phyloP scores from a whole-genome alignment of 2,113 vertebrate species.

The Gobio gobio region DNA sequence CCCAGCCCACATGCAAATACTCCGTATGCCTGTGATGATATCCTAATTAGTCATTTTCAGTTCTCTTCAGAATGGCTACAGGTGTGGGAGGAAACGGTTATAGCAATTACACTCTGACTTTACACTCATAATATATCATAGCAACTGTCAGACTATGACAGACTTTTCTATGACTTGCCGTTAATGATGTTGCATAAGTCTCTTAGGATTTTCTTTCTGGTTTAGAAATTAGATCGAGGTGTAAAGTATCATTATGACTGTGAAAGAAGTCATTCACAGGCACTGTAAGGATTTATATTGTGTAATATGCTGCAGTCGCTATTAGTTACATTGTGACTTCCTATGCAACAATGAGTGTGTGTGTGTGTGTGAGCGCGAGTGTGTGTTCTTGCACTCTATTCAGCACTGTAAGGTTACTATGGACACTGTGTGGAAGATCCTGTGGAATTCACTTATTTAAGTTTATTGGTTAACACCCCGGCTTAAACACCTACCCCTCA shows the following conservation, averaged over 20 bases:
- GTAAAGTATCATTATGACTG: slow-evolving; percentile 31
- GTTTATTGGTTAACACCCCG: slow-evolving; percentile 71
- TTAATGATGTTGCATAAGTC: neutral
- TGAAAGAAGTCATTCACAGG: slow-evolving; percentile 10
- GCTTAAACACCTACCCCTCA: slow-evolving; percentile 23
- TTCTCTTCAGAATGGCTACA: slow-evolving; percentile 1
- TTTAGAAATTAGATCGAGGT: slow-evolving; percentile 18
- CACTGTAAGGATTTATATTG: slow-evolving; percentile 28
- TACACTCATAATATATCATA: slow-evolving; percentile 4
- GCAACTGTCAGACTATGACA: slow-evolving; percentile 13
- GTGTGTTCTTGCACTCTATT: slow-evolving; percentile 39
- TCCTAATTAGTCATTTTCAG: slow-evolving; percentile 18
- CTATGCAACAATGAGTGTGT: slow-evolving; percentile 17
- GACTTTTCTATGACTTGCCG: neutral
- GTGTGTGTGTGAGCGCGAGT: slow-evolving; percentile 16
- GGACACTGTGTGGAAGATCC: slow-evolving; percentile 66
- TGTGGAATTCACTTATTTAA: slow-evolving; percentile 73
- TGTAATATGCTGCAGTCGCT: slow-evolving; percentile 1
- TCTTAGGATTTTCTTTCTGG: neutral
- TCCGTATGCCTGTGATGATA: neutral
- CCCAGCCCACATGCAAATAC: neutral
- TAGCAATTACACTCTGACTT: neutral
- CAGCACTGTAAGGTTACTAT: slow-evolving; percentile 61
- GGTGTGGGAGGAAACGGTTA: slow-evolving; percentile 1
- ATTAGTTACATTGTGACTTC: slow-evolving; percentile 28